Percentiles rank a stretch among this genome's conserved stretches.
Evolutionary conservation across 2,113 vertebrate species (phyloP).

Genomic region (Lamprotornis superbus): DNA sequence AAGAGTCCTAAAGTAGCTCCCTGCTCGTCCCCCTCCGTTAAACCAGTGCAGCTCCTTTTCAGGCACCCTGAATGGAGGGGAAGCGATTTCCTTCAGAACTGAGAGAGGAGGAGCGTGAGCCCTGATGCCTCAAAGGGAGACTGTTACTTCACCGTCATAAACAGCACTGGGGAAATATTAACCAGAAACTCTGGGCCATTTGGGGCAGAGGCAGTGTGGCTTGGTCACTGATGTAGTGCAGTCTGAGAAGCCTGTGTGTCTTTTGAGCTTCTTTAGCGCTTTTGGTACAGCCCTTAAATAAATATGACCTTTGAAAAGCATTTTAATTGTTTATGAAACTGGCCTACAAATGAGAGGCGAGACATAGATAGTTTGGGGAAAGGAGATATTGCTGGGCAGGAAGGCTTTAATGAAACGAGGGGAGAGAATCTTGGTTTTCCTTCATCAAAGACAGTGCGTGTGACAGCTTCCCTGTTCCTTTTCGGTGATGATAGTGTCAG

Average conservation of each 20-base stretch:
- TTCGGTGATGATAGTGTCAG: background rate
- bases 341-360: background rate
- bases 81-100: background rate
- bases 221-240: background rate
- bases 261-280: background rate
- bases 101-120: background rate
- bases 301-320: background rate
- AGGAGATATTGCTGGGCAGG: background rate
- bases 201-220: background rate
- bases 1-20: conserved; percentile 20
- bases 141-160: background rate
- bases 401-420: background rate
- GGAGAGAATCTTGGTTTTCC: background rate
- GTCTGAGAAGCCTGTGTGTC: background rate
- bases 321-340: background rate
- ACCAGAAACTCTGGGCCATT: background rate
- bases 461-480: background rate
- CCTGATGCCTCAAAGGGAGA: background rate
- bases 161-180: background rate
- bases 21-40: background rate
- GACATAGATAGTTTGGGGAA: background rate
- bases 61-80: background rate
- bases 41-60: background rate
- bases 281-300: background rate
- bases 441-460: background rate